Conservation (phyloP, 2,797 vertebrate species). For the Cossypha caffra region DNA sequence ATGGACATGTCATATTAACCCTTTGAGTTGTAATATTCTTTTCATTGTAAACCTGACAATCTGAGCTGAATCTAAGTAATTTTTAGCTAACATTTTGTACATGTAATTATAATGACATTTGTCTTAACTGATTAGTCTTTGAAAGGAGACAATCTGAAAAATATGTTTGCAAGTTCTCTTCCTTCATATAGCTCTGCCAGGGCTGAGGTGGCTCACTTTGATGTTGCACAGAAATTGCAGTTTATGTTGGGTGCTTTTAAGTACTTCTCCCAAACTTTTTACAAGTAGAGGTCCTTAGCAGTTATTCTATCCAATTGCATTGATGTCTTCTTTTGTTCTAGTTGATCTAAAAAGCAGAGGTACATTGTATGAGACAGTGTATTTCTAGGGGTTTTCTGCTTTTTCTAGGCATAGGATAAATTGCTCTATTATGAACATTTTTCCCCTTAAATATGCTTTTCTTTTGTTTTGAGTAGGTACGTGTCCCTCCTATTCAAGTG, state of each 20-base stretch:
- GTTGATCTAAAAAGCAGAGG: background rate
- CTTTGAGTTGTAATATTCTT: background rate
- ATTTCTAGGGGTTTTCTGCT: background rate
- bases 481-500: background rate
- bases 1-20: background rate
- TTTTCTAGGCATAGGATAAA: background rate
- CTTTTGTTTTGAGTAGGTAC: background rate
- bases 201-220: background rate
- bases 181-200: background rate
- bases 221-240: background rate
- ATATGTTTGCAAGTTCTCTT: background rate
- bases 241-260: background rate
- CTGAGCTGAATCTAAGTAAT: background rate
- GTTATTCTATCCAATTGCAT: accelerated
- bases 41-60: background rate
- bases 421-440: background rate
- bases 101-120: background rate
- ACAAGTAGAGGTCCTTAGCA: background rate
- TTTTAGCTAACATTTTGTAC: background rate
- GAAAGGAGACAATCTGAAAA: background rate
- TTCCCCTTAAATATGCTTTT: background rate
- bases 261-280: background rate
- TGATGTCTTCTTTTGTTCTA: background rate
- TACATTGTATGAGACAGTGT: background rate
- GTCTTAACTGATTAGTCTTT: background rate